These are phyloP conservation scores for Archilochus colubris DNA, from an alignment of 2,113 vertebrate species.

Conservation along the genomic window DNA sequence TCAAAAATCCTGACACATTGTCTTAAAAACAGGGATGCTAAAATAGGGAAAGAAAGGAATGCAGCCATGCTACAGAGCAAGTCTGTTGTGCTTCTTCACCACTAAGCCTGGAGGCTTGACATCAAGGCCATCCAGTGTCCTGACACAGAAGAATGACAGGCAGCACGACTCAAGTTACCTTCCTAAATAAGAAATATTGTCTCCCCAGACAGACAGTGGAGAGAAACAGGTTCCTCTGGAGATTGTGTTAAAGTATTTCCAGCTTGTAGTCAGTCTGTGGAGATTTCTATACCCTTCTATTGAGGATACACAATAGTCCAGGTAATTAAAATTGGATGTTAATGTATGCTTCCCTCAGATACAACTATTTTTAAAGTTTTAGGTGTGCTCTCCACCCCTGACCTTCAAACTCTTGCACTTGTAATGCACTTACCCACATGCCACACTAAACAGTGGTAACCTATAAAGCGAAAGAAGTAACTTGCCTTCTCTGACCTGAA, in stretches of 20 bases:
- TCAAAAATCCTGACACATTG: not conserved
- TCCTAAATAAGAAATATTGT: not conserved
- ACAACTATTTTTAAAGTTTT: not conserved
- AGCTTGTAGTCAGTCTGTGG: not conserved
- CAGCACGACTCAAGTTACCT: not conserved
- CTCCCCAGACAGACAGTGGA: not conserved
- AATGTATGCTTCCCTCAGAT: accelerated
- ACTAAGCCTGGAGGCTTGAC: not conserved
- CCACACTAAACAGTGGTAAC: not conserved
- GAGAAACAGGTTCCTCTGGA: not conserved
- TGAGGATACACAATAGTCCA: not conserved
- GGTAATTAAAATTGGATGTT: not conserved
- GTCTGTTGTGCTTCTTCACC: not conserved
- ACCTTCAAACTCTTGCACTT: not conserved
- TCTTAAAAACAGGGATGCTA: not conserved
- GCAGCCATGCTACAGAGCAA: not conserved
- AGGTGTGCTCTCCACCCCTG: not conserved
- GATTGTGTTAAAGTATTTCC: not conserved
- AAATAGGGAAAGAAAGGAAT: not conserved
- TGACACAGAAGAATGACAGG: not conserved
- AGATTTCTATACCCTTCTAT: not conserved
- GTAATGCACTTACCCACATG: not conserved
- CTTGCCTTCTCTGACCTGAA: not conserved
- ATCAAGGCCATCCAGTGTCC: not conserved
- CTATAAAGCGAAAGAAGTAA: not conserved